Evolutionary conservation across 2,797 vertebrate species (phyloP), one percentile per base, ranked within the genome.

Genomic region (Melanotaenia maccullochi): DNA sequence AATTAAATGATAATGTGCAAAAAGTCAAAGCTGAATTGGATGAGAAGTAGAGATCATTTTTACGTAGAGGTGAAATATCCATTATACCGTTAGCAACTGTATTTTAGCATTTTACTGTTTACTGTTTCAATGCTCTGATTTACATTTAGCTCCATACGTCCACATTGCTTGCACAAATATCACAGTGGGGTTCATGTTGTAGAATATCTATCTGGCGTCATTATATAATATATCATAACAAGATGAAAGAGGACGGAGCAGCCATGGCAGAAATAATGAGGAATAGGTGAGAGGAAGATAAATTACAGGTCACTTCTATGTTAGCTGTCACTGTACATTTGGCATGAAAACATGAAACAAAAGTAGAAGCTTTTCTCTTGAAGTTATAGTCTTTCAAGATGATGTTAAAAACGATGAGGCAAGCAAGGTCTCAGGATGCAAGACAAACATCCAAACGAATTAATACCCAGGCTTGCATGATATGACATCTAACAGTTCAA

Each of bases 291-390:
- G 68, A 13, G 38, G 56, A 30, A 44, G 62, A 78, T 68, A 25
- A 79, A 82, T 82, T 66, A 69, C 64, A 38, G 73, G 71, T 81
- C 73, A 73, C 47, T 61, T 75, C 70, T 68, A 14, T 69, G 49
- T 36, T 36, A 67, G 62, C 62, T 78, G 67, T 81, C 71, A 71
- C 55, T 63, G 60, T 49, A 78, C 64, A 36, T 60, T 68, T 79
- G 55, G 9, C 65, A 83, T 71, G 54, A 76, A 80, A 68, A 52
- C 54, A 64, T 0, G 1, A 2, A 72, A 63, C 51, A 44, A 58
- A 65, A 55, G 25, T 5, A n/a, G 20, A 42, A 18, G 25, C 67
- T 42, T 20, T 64, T 70, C 68, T 36, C 24, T 71, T 9, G 44
- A 68, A 76, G 60, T n/a, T 47, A 24, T 20, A 22, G 58, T 62